Conservation (phyloP, 1,140 invertebrate genomes). For the Bicyclus anynana region DNA sequence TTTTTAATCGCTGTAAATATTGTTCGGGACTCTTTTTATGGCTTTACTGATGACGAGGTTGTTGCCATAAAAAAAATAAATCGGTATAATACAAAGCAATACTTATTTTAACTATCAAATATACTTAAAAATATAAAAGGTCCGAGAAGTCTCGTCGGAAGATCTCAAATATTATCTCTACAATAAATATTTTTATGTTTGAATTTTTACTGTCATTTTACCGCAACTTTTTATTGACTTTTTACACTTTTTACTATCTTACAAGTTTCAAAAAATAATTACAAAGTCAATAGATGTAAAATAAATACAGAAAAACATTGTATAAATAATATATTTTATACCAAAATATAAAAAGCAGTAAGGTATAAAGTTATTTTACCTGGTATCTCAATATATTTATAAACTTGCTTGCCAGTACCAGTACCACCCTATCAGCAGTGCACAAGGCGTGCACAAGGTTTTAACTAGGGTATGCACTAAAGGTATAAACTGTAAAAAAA, state of each 20-base stretch:
- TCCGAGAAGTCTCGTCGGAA: not conserved
- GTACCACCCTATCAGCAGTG: too few relatives aligned
- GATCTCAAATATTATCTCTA: not conserved
- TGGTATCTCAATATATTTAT: too few relatives aligned
- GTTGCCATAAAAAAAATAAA: conserved; percentile 1
- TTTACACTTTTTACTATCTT: not conserved
- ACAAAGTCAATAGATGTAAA: too few relatives aligned
- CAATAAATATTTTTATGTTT: not conserved
- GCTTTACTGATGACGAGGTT: conserved; percentile 29
- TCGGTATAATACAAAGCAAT: not conserved
- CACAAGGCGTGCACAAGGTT: too few relatives aligned
- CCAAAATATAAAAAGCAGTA: too few relatives aligned
- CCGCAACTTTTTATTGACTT: not conserved
- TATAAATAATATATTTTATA: too few relatives aligned
- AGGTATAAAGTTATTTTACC: too few relatives aligned
- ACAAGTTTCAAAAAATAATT: not conserved
- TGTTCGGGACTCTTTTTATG: conserved; percentile 48
- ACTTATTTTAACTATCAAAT: conserved; percentile 7
- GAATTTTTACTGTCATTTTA: too few relatives aligned
- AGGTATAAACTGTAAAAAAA: too few relatives aligned
- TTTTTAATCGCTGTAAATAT: conserved; percentile 27
- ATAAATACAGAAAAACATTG: too few relatives aligned
- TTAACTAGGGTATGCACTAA: too few relatives aligned
- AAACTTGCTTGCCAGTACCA: too few relatives aligned
- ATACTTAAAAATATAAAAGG: conserved; percentile 1